Base-by-base conservation (phyloP, 2,888 invertebrate species). In the Nomada fabriciana region DNA sequence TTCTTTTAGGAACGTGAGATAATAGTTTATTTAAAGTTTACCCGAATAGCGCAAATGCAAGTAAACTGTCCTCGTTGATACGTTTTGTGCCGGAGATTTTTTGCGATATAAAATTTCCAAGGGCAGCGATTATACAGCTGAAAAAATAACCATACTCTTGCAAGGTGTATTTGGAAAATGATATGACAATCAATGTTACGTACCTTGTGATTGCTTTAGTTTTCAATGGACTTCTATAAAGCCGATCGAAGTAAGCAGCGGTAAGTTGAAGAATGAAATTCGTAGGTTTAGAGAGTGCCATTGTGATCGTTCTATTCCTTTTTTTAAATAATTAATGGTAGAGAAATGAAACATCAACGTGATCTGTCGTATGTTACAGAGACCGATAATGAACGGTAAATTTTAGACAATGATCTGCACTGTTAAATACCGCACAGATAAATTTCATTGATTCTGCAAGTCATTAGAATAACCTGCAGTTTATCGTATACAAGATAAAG, bases 121-220 rank as follows among this genome's bases (percentile, higher is more conserved):
- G 95, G 20, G 96, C 95, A 11, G 97, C 96, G 76, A 97, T 95
- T 2, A 96, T 93, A 93, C 96, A 96, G 90, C 97, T 97, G 93
- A 86, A 95, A 94, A 65, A 23, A 2, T 7, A 36, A 53, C 20
- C 42, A 11, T 4, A 36, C 29, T 18, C 4, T n/a, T 3, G 2
- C 9, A 55, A 69, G 61, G 36, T 20, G 13, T 64, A 23, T 57
- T 77, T 20, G 18, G 25, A 23, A 18, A 42, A 47, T 23, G 10
- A 7, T 52, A 18, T 23, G 2, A 4, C 13, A 65, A 52, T 20
- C 20, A 25, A 0, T 11, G 36, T 42, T 15, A 76, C 94, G 95
- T 95, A 97, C 97, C 97, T 97, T 78, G 97, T 97, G 71, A 97
- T 94, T 53, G 97, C 96, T 94, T 97, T 97, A 1, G 97, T 98